These are phyloP conservation scores for Galbula dea DNA, from an alignment of 2,113 vertebrate genomes.

Conservation along the genomic window DNA sequence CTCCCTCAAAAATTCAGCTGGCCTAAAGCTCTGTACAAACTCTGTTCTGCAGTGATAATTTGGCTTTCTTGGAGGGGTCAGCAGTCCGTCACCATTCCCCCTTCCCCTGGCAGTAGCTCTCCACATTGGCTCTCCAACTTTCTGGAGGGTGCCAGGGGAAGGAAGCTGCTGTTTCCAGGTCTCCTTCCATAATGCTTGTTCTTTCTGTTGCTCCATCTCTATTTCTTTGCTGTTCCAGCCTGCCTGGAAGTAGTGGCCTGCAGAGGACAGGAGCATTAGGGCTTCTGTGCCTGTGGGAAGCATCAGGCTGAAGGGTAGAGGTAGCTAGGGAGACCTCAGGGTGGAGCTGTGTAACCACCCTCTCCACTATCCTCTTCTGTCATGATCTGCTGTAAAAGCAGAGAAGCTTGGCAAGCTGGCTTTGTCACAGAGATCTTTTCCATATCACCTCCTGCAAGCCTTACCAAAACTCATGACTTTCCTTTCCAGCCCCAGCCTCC, in stretches of 20 bases:
- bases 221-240: not conserved
- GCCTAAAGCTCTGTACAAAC: not conserved
- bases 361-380: not conserved
- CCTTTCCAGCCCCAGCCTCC: not conserved
- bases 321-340: not conserved
- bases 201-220: not conserved
- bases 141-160: not conserved
- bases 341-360: not conserved
- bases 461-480: not conserved
- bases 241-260: not conserved
- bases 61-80: not conserved
- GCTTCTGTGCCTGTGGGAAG: not conserved
- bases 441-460: not conserved
- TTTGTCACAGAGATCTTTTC: not conserved
- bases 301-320: not conserved
- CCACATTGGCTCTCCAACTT: not conserved
- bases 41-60: not conserved
- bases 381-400: accelerated
- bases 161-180: not conserved
- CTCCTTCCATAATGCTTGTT: not conserved
- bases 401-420: not conserved
- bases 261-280: not conserved
- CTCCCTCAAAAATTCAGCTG: not conserved
- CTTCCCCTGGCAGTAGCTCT: not conserved
- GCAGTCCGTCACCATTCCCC: not conserved